Evolutionary conservation across 2,888 invertebrate species (phyloP).

Genomic region (Chalcosyrphus nemorum): DNA sequence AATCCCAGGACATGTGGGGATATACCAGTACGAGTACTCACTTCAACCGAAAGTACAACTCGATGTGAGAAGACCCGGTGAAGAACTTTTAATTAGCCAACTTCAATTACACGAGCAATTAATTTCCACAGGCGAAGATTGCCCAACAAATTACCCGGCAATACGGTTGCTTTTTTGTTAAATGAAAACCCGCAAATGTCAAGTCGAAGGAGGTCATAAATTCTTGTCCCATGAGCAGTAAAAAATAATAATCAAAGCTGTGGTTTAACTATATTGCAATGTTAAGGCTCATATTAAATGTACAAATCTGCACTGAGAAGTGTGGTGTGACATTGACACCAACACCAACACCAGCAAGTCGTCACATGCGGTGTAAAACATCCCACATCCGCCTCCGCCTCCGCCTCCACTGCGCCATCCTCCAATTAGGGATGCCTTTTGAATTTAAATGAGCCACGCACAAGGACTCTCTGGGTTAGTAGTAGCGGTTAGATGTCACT

Average conservation of each 20-base stretch:
- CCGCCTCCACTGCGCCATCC: slow-evolving; percentile 34
- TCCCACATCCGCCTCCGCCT: slow-evolving; percentile 49
- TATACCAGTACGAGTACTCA: background rate
- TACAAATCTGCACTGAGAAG: background rate
- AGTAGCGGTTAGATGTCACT: slow-evolving; percentile 66
- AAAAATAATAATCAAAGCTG: slow-evolving; percentile 69
- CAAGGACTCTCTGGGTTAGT: slow-evolving; percentile 65
- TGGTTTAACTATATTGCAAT: slow-evolving; percentile 48
- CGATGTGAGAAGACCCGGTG: slow-evolving; percentile 39
- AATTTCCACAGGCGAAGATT: slow-evolving; percentile 63
- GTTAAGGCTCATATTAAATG: slow-evolving; percentile 44
- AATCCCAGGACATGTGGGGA: slow-evolving; percentile 26
- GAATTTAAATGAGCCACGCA: slow-evolving; percentile 73
- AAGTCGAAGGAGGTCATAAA: slow-evolving; percentile 61
- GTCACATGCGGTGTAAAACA: slow-evolving; percentile 52
- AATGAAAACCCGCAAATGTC: slow-evolving; percentile 42
- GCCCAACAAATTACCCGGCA: slow-evolving; percentile 56
- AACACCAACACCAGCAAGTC: slow-evolving; percentile 10
- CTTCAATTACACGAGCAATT: slow-evolving; percentile 70
- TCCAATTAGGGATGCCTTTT: slow-evolving; percentile 68
- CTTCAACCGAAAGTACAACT: too few species aligned
- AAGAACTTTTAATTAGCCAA: slow-evolving; percentile 70
- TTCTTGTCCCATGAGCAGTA: slow-evolving; percentile 48
- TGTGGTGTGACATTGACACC: slow-evolving; percentile 40
- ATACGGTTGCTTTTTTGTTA: slow-evolving; percentile 37